Evolutionary conservation across 2,113 vertebrate species (phyloP).

Genomic region (human): DNA sequence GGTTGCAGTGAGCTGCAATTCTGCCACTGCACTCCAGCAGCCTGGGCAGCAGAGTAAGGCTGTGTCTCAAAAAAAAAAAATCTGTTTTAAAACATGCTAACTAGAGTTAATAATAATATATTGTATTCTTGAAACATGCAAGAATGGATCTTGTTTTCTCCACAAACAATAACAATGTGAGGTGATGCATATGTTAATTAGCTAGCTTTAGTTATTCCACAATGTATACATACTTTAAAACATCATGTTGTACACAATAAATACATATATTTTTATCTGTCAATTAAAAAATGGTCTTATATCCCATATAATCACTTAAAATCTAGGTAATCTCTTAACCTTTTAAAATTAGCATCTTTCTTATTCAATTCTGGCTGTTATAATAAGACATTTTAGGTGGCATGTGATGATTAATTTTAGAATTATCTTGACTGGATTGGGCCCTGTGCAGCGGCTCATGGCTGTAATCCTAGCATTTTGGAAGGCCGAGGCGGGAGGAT

Average conservation of each 20-base stretch:
- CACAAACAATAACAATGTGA: neutral
- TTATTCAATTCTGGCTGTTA: neutral
- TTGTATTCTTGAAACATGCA: neutral
- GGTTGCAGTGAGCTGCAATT: no score
- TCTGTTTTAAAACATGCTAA: neutral
- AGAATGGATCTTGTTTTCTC: neutral
- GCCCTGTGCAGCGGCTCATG: fast-evolving
- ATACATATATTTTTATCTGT: neutral
- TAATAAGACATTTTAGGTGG: neutral
- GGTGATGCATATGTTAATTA: neutral
- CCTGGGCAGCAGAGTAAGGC: no score
- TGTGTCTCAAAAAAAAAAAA: no score
- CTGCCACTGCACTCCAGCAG: no score
- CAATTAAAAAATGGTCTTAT: neutral
- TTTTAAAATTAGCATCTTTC: neutral
- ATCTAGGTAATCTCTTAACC: neutral
- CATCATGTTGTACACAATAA: neutral
- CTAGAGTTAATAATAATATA: neutral
- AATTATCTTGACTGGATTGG: neutral
- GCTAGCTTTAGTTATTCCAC: neutral
- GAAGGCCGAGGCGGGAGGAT: no score
- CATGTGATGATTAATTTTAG: neutral
- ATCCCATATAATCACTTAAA: neutral
- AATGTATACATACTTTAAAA: neutral
- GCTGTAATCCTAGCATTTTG: no score